Conservation (phyloP, 2,888 invertebrate genomes). For the Bellardia pandia region DNA sequence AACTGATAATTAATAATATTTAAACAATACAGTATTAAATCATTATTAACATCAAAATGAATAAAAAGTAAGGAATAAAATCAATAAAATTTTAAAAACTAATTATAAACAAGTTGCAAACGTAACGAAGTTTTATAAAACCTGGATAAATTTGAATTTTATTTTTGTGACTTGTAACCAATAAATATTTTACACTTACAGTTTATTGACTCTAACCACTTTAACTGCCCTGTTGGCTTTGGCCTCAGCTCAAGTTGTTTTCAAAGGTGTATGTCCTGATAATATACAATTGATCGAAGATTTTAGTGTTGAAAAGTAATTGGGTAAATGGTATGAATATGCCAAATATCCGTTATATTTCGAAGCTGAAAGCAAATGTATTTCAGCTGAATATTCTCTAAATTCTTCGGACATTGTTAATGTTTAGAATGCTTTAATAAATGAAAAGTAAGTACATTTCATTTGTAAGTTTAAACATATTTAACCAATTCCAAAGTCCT, state of each 20-base stretch:
- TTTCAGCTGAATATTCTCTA: constrained; percentile 87
- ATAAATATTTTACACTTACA: not conserved
- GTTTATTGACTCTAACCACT: not conserved
- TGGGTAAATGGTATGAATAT: constrained; percentile 90
- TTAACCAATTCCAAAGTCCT: no score
- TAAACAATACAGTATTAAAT: not conserved
- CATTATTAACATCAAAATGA: constrained; percentile 1
- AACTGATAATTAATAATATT: not conserved
- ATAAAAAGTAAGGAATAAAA: not conserved
- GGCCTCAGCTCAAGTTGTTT: constrained; percentile 61
- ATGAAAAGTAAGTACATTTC: constrained; percentile 58
- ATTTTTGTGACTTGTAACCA: no score
- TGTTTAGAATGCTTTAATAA: constrained; percentile 82
- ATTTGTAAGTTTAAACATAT: not conserved
- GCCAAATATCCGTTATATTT: constrained; percentile 89
- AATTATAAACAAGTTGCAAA: no score
- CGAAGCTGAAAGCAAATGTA: constrained; percentile 89
- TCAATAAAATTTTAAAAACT: not conserved
- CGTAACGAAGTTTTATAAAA: not conserved
- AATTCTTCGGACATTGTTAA: constrained; percentile 84
- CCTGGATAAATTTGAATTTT: no score
- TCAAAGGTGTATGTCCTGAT: constrained; percentile 57
- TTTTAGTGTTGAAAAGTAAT: constrained; percentile 83
- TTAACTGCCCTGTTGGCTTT: constrained; percentile 13
- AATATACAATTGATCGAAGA: constrained; percentile 59